Evolutionary conservation across 2,888 invertebrate species (phyloP).

Genomic region (Ellobium chinense): DNA sequence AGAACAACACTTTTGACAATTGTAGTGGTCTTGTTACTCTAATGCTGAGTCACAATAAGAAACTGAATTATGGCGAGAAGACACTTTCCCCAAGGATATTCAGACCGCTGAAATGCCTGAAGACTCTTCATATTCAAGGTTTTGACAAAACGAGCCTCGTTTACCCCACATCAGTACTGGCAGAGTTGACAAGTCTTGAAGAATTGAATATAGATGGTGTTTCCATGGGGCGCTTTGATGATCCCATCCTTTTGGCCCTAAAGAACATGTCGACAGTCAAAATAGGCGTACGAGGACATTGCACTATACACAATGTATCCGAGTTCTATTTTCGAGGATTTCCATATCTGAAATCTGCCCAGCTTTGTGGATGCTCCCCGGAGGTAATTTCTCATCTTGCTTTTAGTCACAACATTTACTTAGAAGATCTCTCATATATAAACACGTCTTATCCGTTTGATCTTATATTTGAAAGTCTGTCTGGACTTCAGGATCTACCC

Average conservation of each 20-base stretch:
- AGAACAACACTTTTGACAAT: neutral
- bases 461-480: slow-evolving; percentile 2
- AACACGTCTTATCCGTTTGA: slow-evolving; percentile 1
- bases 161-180: neutral
- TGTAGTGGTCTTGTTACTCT: neutral
- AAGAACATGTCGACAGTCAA: neutral
- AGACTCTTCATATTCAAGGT: slow-evolving; percentile 6
- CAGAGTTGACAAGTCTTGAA: neutral
- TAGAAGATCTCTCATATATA: neutral
- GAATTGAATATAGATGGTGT: slow-evolving; percentile 7
- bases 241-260: neutral
- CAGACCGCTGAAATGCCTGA: slow-evolving; percentile 8
- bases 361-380: neutral
- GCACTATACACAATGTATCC: neutral
- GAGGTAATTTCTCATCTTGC: neutral
- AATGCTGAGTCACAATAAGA: neutral
- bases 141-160: neutral
- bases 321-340: neutral
- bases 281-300: neutral
- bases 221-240: neutral
- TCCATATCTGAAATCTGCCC: slow-evolving; percentile 1
- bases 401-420: neutral
- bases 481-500: neutral
- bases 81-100: neutral
- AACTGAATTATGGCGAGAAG: neutral